These are phyloP conservation scores for Beris chalybata DNA, from an alignment of 2,888 invertebrate species.

Conservation along the genomic window DNA sequence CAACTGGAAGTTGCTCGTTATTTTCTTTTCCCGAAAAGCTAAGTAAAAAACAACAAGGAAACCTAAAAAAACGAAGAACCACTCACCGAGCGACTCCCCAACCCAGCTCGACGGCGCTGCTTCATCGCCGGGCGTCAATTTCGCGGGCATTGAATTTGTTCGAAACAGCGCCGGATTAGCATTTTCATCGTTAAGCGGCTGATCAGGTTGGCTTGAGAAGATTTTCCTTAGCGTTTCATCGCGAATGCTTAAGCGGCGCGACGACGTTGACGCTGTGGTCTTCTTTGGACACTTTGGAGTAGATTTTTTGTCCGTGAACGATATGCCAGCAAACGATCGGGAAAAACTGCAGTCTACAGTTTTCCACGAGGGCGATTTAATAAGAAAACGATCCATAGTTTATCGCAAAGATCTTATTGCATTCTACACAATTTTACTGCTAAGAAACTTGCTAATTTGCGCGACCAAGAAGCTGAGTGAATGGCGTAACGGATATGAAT, in stretches of 20 bases:
- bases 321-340: constrained; percentile 40
- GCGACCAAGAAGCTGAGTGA: too few relatives aligned
- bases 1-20: too few relatives aligned
- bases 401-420: too few relatives aligned
- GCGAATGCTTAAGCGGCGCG: constrained; percentile 41
- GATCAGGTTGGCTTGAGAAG: constrained; percentile 41
- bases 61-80: too few relatives aligned
- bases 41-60: too few relatives aligned
- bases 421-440: too few relatives aligned
- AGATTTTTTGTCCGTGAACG: constrained; percentile 40
- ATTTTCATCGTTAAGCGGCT: constrained; percentile 39
- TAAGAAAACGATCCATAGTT: constrained; percentile 48
- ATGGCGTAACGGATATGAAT: too few relatives aligned
- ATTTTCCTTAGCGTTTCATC: constrained; percentile 42
- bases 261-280: constrained; percentile 29
- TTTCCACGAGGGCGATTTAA: constrained; percentile 47
- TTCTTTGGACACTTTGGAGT: constrained; percentile 40
- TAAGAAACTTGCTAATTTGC: too few relatives aligned
- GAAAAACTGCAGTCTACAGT: constrained; percentile 42
- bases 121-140: background rate
- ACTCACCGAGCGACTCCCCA: background rate
- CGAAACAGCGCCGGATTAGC: constrained; percentile 13
- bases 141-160: constrained; percentile 11
- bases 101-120: background rate
- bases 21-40: too few relatives aligned